A percentile compares a stretch with the other conserved stretches of the same genome.
These are phyloP conservation scores for Liodrosophila aerea DNA, from an alignment of 2,888 invertebrate genomes.

Conservation along the genomic window DNA sequence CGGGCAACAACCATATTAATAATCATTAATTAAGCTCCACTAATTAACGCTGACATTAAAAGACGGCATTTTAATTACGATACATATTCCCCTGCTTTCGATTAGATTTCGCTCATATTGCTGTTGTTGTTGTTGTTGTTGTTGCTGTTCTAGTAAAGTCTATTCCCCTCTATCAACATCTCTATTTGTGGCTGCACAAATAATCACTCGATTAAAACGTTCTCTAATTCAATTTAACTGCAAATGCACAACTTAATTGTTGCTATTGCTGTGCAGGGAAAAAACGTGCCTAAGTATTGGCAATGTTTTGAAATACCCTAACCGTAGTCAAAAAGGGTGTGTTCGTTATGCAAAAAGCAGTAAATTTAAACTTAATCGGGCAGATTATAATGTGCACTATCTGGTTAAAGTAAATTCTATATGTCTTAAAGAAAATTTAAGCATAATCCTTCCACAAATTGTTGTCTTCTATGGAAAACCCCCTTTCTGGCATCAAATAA, in stretches of 20 bases:
- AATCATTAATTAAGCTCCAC: conserved; percentile 74
- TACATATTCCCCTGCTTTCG: not conserved
- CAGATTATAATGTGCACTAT: too few species aligned
- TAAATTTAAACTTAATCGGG: too few species aligned
- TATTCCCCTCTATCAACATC: conserved; percentile 27
- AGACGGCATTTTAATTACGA: conserved; percentile 70
- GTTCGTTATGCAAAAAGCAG: not conserved
- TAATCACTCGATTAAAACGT: conserved; percentile 47
- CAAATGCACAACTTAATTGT: conserved; percentile 58
- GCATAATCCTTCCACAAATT: too few species aligned
- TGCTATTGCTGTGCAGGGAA: conserved; percentile 50
- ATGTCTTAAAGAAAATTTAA: too few species aligned
- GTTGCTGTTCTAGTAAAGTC: not conserved
- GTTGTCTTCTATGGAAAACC: too few species aligned
- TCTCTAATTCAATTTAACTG: conserved; percentile 70
- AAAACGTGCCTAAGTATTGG: too few species aligned
- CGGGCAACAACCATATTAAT: conserved; percentile 72
- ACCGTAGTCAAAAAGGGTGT: too few species aligned
- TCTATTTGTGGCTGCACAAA: conserved; percentile 54
- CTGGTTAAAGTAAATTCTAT: too few species aligned
- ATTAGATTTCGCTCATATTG: conserved; percentile 1
- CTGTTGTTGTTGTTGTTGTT: conserved; percentile 11
- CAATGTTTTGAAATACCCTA: too few species aligned
- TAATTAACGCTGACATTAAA: conserved; percentile 77
- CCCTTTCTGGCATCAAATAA: too few species aligned